Evolutionary conservation across 2,113 vertebrate species (phyloP).

Genomic region (Sander vitreus): DNA sequence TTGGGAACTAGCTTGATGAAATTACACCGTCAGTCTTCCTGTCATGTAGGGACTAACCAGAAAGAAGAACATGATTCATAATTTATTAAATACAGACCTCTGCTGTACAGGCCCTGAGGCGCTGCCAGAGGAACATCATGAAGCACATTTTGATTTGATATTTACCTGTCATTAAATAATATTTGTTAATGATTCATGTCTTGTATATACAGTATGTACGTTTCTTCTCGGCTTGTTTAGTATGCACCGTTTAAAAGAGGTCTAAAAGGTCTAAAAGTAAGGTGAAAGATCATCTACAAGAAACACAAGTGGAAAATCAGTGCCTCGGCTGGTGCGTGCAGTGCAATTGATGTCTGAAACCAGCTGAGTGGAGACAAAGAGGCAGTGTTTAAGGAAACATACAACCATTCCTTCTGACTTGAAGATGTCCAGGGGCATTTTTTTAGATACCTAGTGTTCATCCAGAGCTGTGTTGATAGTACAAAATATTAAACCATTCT

Average conservation of each 20-base stretch:
- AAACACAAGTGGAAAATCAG: background rate
- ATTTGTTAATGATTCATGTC: background rate
- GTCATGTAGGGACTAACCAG: conserved; percentile 39
- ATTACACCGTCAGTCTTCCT: conserved; percentile 54
- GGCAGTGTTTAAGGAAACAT: background rate
- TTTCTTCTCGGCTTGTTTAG: too few species aligned
- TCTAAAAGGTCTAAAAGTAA: background rate
- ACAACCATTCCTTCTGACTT: conserved; percentile 5
- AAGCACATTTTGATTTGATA: conserved; percentile 24
- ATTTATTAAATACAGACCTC: conserved; percentile 52
- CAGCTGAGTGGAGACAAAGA: conserved; percentile 2
- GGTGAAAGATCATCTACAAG: background rate
- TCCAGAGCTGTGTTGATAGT: conserved; percentile 25
- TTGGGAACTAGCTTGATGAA: conserved; percentile 53
- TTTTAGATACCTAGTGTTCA: background rate
- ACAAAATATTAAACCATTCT: conserved; percentile 21
- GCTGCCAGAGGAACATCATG: conserved; percentile 25
- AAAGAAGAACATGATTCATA: conserved; percentile 58
- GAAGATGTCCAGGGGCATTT: background rate
- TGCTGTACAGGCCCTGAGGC: conserved; percentile 18
- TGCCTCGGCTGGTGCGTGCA: background rate
- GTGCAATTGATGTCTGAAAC: conserved; percentile 23
- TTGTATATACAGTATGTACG: background rate
- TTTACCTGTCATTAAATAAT: conserved; percentile 5
- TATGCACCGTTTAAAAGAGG: background rate